These are phyloP conservation scores for Alligator sinensis DNA, from an alignment of 2,113 vertebrate genomes.

Conservation along the genomic window DNA sequence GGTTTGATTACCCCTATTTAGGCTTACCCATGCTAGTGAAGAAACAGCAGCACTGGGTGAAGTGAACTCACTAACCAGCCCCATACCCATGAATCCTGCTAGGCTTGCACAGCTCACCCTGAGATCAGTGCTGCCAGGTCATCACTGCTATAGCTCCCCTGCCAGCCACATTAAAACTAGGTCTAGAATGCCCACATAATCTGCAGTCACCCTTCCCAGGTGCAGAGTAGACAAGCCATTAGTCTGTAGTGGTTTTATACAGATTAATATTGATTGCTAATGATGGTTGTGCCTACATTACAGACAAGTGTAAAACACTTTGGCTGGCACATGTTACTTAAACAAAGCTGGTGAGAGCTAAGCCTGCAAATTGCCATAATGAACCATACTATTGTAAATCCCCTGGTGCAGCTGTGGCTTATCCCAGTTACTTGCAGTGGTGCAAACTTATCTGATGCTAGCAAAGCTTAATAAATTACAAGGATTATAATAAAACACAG, in stretches of 20 bases:
- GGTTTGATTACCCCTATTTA: too few species aligned
- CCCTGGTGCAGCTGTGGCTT: not conserved
- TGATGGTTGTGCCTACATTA: too few species aligned
- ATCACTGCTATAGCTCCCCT: not conserved
- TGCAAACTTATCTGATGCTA: not conserved
- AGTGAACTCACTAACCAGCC: too few species aligned
- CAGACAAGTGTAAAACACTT: not conserved
- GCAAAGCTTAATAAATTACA: constrained; percentile 2
- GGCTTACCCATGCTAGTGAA: too few species aligned
- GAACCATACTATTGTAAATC: not conserved
- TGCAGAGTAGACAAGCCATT: not conserved
- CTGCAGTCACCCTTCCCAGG: not conserved
- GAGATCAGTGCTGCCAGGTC: not conserved
- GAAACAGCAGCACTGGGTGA: too few species aligned
- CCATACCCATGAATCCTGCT: not conserved
- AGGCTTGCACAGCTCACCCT: fast-evolving
- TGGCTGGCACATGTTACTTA: not conserved
- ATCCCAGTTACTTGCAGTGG: not conserved
- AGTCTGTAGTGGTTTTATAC: not conserved
- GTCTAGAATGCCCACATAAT: too few species aligned
- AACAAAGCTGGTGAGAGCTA: not conserved
- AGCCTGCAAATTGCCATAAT: not conserved
- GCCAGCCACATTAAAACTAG: not conserved
- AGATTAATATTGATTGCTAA: too few species aligned
- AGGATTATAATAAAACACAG: not conserved